phyloP scores from a whole-genome alignment of 2,888 invertebrate genomes.

The Clanis bilineata region DNA sequence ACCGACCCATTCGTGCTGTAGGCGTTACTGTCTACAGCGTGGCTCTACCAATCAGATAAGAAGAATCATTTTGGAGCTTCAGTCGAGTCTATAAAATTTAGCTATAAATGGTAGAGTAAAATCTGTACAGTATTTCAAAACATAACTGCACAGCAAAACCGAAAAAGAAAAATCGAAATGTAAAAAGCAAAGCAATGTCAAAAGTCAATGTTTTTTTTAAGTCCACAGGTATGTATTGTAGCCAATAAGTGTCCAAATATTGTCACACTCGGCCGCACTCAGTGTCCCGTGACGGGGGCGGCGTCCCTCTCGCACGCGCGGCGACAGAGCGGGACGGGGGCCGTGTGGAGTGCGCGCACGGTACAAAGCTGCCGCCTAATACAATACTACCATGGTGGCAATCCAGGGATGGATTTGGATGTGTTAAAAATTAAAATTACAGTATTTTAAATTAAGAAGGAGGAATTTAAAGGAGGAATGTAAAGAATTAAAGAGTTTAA shows the following conservation, averaged over 20 bases:
- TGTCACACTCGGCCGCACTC: constrained; percentile 47
- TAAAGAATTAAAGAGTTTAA: too few species aligned
- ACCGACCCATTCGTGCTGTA: too few species aligned
- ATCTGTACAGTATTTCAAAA: background rate
- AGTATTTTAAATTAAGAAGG: too few species aligned
- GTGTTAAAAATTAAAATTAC: too few species aligned
- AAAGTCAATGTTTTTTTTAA: constrained; percentile 22
- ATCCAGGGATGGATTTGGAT: constrained; percentile 56
- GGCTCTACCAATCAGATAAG: too few species aligned
- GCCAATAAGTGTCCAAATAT: constrained; percentile 76
- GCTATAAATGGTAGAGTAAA: background rate
- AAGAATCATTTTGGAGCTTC: too few species aligned
- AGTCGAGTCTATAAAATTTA: too few species aligned
- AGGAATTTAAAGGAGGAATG: too few species aligned
- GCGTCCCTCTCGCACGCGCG: constrained; percentile 38
- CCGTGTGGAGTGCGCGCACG: constrained; percentile 43
- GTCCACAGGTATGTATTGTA: constrained; percentile 56
- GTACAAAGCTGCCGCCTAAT: constrained; percentile 78
- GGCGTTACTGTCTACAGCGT: too few species aligned
- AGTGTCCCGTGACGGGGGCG: constrained; percentile 52
- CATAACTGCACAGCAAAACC: background rate
- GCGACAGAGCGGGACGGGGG: constrained; percentile 40
- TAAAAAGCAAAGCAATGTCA: constrained; percentile 21
- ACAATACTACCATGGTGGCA: constrained; percentile 79
- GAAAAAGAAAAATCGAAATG: constrained; percentile 17